Base-by-base conservation (phyloP, 2,888 invertebrate genomes). In the Oscheius sp. region DNA sequence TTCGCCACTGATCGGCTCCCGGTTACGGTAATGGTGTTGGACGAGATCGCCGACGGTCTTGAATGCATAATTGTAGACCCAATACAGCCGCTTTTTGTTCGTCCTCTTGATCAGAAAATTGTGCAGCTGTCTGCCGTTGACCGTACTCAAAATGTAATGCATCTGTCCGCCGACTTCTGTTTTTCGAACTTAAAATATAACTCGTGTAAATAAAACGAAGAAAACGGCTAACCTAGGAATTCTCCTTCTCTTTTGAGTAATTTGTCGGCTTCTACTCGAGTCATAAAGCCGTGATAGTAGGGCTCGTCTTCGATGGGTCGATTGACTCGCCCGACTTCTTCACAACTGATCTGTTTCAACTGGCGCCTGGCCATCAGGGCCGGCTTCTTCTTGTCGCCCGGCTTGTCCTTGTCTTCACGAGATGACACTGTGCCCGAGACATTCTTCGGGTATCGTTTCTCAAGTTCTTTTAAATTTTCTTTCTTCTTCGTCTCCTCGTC, bases 201-300 rank as follows among this genome's bases (percentile, higher is more conserved):
- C n/a, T 13, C 35, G 35, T 9, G 5, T 35, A 27, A 13, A 2
- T 12, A 2, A 7, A 12, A 43, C n/a, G 35, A 16, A 27, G 25
- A n/a, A 21, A 23, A 46, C 58, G 6, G 2, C 13, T n/a, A 5
- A 72, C 72, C 72, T 46, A 80, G 52, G 61, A 82, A 82, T 45
- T 82, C 77, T 7, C 82, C 82, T 29, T 78, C 72, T 35, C 74
- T 55, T 9, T 41, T 59, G 25, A 82, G 52, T 72, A 79, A 58
- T 18, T 73, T 18, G 18, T 78, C 76, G n/a, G 72, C 63, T 41
- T 82, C 82, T 0, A 29, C 72, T 45, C 74, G 23, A 12, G 73
- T 76, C 72, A 82, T 72, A 72, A 76, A 80, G 35, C 82, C 82
- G 41, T 79, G 80, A 52, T 76, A 80, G 52, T 69, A 80, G 7